Percentiles rank a stretch among this genome's conserved stretches.
Conservation (phyloP, 2,113 vertebrate genomes). For the Arvicanthis niloticus region DNA sequence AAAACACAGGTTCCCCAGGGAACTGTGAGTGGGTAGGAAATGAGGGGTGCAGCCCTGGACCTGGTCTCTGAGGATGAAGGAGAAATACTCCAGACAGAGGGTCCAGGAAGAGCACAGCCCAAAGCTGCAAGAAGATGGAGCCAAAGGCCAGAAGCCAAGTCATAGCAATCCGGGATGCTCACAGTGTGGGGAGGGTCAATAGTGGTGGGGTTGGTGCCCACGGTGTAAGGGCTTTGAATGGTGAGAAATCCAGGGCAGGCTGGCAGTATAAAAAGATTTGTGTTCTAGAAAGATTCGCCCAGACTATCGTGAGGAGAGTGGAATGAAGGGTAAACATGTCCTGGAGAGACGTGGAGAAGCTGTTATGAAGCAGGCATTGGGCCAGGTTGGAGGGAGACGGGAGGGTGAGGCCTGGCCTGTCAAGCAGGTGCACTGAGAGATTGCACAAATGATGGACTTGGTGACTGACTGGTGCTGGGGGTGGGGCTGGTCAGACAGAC, state of each 20-base stretch:
- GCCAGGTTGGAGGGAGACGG: too few species aligned
- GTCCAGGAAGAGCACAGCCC: background rate
- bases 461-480: background rate
- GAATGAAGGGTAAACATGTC: background rate
- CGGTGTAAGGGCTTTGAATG: background rate
- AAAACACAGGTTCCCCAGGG: background rate
- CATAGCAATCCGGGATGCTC: background rate
- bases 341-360: background rate
- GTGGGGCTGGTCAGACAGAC: background rate
- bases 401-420: background rate
- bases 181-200: background rate
- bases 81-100: background rate
- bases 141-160: background rate
- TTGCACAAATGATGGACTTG: background rate
- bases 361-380: background rate
- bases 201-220: too few species aligned
- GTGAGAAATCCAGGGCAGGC: background rate
- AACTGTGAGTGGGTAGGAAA: background rate
- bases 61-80: background rate
- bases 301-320: background rate
- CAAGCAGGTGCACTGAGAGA: background rate
- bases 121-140: background rate
- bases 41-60: constrained; percentile 20
- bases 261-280: background rate
- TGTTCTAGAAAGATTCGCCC: constrained; percentile 45